phyloP scores from a whole-genome alignment of 1,140 invertebrate species.

The Drosophila hydei region DNA sequence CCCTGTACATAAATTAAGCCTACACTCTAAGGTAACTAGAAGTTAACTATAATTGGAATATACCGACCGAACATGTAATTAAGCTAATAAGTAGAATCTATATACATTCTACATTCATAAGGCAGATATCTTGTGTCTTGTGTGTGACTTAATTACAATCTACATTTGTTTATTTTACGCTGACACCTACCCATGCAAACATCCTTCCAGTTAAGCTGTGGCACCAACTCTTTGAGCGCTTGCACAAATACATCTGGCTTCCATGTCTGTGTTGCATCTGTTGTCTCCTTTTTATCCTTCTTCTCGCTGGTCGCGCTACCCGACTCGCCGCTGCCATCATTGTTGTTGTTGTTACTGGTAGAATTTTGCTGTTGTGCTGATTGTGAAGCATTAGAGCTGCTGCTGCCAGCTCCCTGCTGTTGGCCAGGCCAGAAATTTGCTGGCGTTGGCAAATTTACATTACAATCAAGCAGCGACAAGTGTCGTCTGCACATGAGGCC shows the following conservation, averaged over 20 bases:
- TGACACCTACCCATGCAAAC: conserved; percentile 89
- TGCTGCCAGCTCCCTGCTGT: conserved; percentile 46
- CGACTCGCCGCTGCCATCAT: conserved; percentile 70
- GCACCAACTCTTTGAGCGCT: conserved; percentile 94
- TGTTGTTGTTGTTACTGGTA: conserved; percentile 50
- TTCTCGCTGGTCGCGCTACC: conserved; percentile 83
- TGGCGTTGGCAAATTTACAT: conserved; percentile 87
- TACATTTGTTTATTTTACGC: too few relatives aligned
- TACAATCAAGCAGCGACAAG: conserved; percentile 88
- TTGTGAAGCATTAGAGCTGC: conserved; percentile 43
- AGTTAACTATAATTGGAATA: too few relatives aligned
- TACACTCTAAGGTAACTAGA: too few relatives aligned
- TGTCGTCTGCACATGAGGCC: conserved; percentile 94
- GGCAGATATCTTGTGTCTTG: too few relatives aligned
- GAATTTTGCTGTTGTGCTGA: conserved; percentile 53
- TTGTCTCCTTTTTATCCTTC: conserved; percentile 84
- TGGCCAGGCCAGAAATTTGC: conserved; percentile 85
- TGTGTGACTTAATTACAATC: too few relatives aligned
- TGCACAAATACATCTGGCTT: conserved; percentile 97
- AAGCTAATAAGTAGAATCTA: too few relatives aligned
- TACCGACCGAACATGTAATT: too few relatives aligned
- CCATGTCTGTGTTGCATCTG: conserved; percentile 88
- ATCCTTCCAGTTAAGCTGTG: conserved; percentile 95
- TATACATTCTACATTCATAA: too few relatives aligned
- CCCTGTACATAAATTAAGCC: too few relatives aligned